phyloP scores from a whole-genome alignment of 2,797 vertebrate genomes.

The Siniperca undulata region DNA sequence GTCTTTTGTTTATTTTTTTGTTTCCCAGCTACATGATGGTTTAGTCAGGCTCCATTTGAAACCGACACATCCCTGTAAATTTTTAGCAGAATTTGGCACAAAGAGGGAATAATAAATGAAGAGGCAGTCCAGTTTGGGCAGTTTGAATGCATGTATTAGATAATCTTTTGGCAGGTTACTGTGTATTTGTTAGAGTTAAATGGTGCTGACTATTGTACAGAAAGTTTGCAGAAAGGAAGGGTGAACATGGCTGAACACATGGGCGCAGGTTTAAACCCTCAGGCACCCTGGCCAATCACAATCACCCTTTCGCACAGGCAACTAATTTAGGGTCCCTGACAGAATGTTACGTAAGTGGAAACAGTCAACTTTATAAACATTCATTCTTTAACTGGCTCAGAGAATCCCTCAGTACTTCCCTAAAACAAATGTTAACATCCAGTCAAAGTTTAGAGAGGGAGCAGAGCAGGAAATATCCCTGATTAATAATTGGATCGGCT shows the following conservation, averaged over 20 bases:
- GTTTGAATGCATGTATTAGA: background rate
- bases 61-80: slow-evolving; percentile 27
- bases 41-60: slow-evolving; percentile 32
- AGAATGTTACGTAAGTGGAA: slow-evolving; percentile 38
- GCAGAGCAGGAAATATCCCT: slow-evolving; percentile 68
- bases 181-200: slow-evolving; percentile 30
- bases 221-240: background rate
- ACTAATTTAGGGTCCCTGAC: slow-evolving; percentile 44
- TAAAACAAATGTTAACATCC: slow-evolving; percentile 43
- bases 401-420: slow-evolving; percentile 35
- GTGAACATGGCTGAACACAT: slow-evolving; percentile 32
- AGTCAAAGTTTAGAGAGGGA: slow-evolving; percentile 43
- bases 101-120: slow-evolving; percentile 11
- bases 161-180: slow-evolving; percentile 8
- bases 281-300: slow-evolving; percentile 41
- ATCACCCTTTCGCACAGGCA: slow-evolving; percentile 28
- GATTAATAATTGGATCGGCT: slow-evolving; percentile 65
- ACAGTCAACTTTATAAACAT: slow-evolving; percentile 50
- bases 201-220: slow-evolving; percentile 13
- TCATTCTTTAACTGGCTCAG: slow-evolving; percentile 31
- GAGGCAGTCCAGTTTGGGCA: slow-evolving; percentile 4
- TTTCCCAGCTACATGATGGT: slow-evolving; percentile 9
- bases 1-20: slow-evolving; percentile 9
- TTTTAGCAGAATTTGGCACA: slow-evolving; percentile 21
- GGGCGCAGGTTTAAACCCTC: slow-evolving; percentile 57